Conservation (phyloP, 2,797 vertebrate genomes). For the Myotis pilosus region DNA sequence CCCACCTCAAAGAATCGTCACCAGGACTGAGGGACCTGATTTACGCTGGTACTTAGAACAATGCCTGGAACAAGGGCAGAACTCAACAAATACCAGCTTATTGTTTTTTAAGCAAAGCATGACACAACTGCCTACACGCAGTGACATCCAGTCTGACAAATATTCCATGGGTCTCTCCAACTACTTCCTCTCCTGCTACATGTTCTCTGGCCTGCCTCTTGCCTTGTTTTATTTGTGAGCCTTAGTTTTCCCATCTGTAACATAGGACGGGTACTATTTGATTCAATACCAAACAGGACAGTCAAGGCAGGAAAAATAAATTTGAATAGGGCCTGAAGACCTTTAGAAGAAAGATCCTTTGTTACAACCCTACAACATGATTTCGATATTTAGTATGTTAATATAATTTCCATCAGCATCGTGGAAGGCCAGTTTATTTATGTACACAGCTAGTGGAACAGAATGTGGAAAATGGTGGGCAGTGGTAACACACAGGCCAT, state of each 20-base stretch:
- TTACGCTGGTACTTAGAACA: background rate
- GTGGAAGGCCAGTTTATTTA: slow-evolving; percentile 63
- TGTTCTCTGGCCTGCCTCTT: background rate
- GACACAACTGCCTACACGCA: background rate
- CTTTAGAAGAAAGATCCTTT: slow-evolving; percentile 59
- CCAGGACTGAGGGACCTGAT: background rate
- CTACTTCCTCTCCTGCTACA: background rate
- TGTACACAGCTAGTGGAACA: slow-evolving; percentile 42
- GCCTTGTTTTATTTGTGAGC: background rate
- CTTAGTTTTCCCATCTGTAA: slow-evolving; percentile 54
- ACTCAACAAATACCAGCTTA: background rate
- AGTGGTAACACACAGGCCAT: slow-evolving; percentile 67
- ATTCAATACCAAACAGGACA: background rate
- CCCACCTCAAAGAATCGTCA: background rate
- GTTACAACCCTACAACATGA: slow-evolving; percentile 51
- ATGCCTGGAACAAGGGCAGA: background rate
- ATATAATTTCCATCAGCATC: slow-evolving; percentile 45
- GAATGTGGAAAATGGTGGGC: slow-evolving; percentile 32
- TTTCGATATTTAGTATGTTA: slow-evolving; percentile 70
- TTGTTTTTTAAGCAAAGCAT: background rate
- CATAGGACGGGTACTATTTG: background rate
- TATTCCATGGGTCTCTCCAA: background rate
- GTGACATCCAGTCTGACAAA: background rate
- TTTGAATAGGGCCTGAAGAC: background rate
- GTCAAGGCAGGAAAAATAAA: background rate